Conservation (phyloP, 1,140 invertebrate species). For the Chymomyza costata region DNA sequence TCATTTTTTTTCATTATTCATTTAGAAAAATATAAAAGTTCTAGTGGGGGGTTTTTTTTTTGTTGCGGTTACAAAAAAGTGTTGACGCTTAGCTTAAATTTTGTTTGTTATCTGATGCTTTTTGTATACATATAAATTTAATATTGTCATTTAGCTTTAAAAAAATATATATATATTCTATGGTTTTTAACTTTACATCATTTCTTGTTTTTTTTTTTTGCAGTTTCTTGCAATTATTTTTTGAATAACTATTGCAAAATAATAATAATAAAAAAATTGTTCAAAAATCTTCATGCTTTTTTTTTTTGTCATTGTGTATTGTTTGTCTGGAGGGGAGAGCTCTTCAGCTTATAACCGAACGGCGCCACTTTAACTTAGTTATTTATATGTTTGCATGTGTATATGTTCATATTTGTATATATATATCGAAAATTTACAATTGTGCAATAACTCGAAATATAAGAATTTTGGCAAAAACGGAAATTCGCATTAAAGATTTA, state of each 20-base stretch:
- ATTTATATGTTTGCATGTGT: conserved; percentile 22
- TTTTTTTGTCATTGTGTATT: not conserved
- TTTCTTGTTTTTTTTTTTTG: conserved; percentile 17
- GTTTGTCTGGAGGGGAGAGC: conserved; percentile 1
- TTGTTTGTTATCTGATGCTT: conserved; percentile 18
- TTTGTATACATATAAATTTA: conserved; percentile 46
- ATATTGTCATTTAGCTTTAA: conserved; percentile 70
- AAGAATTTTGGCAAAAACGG: too few relatives aligned
- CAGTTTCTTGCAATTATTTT: conserved; percentile 28
- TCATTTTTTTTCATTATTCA: conserved; percentile 22
- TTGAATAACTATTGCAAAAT: too few relatives aligned
- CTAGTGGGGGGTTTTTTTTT: conserved; percentile 17
- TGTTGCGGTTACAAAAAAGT: conserved; percentile 18
- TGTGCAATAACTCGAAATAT: too few relatives aligned
- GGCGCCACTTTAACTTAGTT: conserved; percentile 26
- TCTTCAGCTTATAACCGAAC: conserved; percentile 33
- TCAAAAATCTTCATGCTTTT: conserved; percentile 5
- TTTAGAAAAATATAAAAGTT: conserved; percentile 64
- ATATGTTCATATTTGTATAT: conserved; percentile 14
- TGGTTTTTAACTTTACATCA: conserved; percentile 38
- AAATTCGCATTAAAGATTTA: too few relatives aligned
- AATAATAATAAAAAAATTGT: conserved; percentile 24
- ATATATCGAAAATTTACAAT: conserved; percentile 19
- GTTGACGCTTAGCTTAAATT: conserved; percentile 26
- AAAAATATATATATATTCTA: conserved; percentile 67